These are phyloP conservation scores for Gallinago undulata DNA, from an alignment of 2,113 vertebrate species.

Conservation along the genomic window DNA sequence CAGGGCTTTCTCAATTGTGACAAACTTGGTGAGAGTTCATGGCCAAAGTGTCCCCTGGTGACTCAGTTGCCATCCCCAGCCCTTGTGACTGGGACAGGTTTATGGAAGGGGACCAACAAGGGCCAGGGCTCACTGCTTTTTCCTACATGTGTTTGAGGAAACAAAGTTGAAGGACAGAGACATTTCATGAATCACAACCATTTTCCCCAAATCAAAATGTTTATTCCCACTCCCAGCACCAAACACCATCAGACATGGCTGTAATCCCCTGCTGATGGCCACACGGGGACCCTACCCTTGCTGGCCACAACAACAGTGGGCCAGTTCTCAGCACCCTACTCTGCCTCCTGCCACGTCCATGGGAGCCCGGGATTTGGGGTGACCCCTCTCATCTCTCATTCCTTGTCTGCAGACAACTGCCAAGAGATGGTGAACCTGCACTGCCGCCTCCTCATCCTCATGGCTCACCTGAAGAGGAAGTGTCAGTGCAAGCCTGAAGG, in stretches of 20 bases:
- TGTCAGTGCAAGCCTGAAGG: conserved; percentile 23
- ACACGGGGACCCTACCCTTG: fast-evolving
- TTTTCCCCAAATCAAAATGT: not conserved
- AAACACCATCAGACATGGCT: fast-evolving
- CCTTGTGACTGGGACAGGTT: not conserved
- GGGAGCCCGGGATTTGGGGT: fast-evolving
- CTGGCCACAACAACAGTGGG: fast-evolving
- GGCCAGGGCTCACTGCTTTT: not conserved
- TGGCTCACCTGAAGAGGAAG: conserved; percentile 18
- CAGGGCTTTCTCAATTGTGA: not conserved
- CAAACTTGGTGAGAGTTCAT: not conserved
- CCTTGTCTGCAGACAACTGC: not conserved
- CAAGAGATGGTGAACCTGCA: conserved; percentile 37
- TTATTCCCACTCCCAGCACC: not conserved
- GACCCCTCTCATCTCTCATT: not conserved
- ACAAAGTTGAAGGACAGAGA: not conserved
- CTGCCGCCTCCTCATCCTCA: conserved; percentile 32
- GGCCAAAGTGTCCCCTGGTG: not conserved
- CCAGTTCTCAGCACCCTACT: not conserved
- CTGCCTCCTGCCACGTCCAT: not conserved
- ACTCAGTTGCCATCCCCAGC: not conserved
- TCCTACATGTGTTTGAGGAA: not conserved
- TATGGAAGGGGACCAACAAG: not conserved
- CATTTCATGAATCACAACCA: not conserved
- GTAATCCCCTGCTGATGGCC: not conserved